Conservation (phyloP, 2,113 vertebrate genomes). For the Ophthalmolycus amberensis region DNA sequence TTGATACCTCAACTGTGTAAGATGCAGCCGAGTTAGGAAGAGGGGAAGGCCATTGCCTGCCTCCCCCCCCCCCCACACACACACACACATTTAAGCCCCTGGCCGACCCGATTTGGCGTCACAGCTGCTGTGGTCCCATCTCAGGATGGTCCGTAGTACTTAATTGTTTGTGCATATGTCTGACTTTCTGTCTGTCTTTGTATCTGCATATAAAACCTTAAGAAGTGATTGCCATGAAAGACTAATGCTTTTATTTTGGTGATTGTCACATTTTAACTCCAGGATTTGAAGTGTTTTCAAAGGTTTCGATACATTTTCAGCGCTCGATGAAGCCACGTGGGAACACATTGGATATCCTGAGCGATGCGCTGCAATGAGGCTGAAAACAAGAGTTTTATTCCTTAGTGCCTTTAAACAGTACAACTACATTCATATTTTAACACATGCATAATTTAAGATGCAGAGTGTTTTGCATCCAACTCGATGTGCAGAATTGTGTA, state of each 20-base stretch:
- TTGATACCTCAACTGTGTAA: not conserved
- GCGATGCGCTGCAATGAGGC: not conserved
- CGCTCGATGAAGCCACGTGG: not conserved
- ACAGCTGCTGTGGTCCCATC: no score
- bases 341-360: not conserved
- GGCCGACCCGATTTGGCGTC: not conserved
- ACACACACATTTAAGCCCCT: not conserved
- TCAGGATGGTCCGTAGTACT: no score
- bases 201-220: not conserved
- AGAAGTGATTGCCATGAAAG: not conserved
- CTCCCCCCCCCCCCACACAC: no score
- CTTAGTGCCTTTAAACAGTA: not conserved
- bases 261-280: not conserved
- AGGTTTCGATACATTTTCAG: not conserved
- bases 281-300: not conserved
- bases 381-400: not conserved
- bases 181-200: not conserved
- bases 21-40: not conserved
- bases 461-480: not conserved
- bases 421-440: not conserved
- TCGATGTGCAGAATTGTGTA: not conserved
- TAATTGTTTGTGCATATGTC: not conserved
- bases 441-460: not conserved
- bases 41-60: not conserved
- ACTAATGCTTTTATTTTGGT: not conserved